A percentile compares a stretch with the other conserved stretches of the same genome.
Conservation (phyloP, 1,140 invertebrate genomes). For the Pomacea maculata region DNA sequence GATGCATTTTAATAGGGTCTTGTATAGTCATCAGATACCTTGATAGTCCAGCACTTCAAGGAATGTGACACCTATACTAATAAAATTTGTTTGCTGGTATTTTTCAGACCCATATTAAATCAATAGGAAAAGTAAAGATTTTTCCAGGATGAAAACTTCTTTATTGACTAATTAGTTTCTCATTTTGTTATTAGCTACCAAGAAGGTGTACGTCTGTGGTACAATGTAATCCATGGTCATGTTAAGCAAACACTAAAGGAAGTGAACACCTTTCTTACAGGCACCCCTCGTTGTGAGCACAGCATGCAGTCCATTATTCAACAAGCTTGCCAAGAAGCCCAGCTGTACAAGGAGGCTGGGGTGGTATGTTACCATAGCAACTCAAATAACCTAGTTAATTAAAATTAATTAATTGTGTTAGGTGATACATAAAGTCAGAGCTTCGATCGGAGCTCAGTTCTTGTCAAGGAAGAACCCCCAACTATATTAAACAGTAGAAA, state of each 20-base stretch:
- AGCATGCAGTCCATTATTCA: constrained; percentile 69
- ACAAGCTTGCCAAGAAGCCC: constrained; percentile 71
- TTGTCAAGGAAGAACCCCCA: too few relatives aligned
- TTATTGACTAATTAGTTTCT: neutral
- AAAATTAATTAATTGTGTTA: neutral
- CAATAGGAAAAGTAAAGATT: neutral
- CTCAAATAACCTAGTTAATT: neutral
- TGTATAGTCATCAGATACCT: too few relatives aligned
- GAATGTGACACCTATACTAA: neutral
- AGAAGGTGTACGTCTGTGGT: neutral
- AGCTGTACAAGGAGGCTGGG: constrained; percentile 69
- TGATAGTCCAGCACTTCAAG: neutral
- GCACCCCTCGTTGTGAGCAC: constrained; percentile 69
- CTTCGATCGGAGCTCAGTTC: too few relatives aligned
- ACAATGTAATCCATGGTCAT: neutral
- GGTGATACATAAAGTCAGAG: neutral
- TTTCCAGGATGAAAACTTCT: neutral
- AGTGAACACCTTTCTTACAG: constrained; percentile 60
- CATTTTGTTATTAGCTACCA: neutral
- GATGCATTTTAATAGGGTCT: too few relatives aligned
- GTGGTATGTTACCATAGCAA: constrained; percentile 67
- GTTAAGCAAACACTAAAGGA: neutral
- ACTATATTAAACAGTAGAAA: too few relatives aligned
- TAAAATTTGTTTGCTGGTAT: too few relatives aligned
- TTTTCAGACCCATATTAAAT: neutral